A percentile compares a stretch with the other conserved stretches of the same genome.
phyloP scores from a whole-genome alignment of 2,113 vertebrate species.

The Engraulis encrasicolus region DNA sequence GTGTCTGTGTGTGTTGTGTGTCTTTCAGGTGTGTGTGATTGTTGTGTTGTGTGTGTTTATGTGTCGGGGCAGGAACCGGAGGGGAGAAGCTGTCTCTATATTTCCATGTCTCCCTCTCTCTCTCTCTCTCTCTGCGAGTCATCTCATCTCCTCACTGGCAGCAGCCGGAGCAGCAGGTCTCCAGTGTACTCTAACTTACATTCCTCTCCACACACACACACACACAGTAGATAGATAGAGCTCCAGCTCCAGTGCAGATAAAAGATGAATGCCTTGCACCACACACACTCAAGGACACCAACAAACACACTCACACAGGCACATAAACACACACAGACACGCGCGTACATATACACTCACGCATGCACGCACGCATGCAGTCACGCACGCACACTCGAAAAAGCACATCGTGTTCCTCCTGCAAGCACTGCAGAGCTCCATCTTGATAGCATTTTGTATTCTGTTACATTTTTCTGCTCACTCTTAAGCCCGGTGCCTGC shows the following conservation, averaged over 20 bases:
- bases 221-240: background rate
- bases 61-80: background rate
- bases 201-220: too few species aligned
- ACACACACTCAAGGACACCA: background rate
- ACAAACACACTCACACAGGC: slow-evolving; percentile 7
- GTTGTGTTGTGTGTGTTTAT: background rate
- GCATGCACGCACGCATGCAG: background rate
- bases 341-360: slow-evolving; percentile 9
- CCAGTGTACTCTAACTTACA: background rate
- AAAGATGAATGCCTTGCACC: background rate
- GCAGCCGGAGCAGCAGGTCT: slow-evolving; percentile 22
- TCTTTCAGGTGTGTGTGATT: background rate
- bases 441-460: slow-evolving; percentile 59
- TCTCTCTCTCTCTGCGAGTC: too few species aligned
- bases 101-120: too few species aligned
- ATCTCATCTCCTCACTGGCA: background rate
- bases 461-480: background rate
- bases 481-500: background rate
- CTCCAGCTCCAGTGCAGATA: background rate
- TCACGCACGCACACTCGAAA: slow-evolving; percentile 12
- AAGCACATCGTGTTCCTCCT: background rate
- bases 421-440: slow-evolving; percentile 38
- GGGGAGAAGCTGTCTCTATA: background rate
- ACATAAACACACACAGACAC: background rate
- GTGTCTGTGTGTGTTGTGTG: too few species aligned